Conservation (phyloP, 2,113 vertebrate genomes). For the Aptenodytes forsteri region DNA sequence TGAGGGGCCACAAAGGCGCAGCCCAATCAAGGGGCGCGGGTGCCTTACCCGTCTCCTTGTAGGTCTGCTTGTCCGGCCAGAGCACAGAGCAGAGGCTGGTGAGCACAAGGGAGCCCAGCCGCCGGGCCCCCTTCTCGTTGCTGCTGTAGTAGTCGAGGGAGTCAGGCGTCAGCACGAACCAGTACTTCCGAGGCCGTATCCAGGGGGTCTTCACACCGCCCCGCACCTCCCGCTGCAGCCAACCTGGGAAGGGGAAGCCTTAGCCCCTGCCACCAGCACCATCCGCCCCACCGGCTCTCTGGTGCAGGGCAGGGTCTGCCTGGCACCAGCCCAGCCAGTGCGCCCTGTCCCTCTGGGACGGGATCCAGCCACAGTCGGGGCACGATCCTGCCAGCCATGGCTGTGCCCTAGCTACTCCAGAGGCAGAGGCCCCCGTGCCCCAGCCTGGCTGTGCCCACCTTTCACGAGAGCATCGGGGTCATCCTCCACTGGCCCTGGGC, state of each 20-base stretch:
- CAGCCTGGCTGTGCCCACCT: constrained; percentile 72
- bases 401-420: fast-evolving
- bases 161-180: constrained; percentile 92
- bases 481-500: constrained; percentile 79
- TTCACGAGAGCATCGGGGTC: constrained; percentile 86
- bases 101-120: constrained; percentile 90
- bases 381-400: background rate
- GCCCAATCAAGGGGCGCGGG: fast-evolving
- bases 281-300: fast-evolving
- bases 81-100: constrained; percentile 93
- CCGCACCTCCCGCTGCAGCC: constrained; percentile 89
- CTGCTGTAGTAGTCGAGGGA: constrained; percentile 93
- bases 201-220: constrained; percentile 80
- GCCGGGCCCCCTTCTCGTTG: constrained; percentile 83
- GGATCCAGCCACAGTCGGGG: background rate
- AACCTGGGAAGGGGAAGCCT: constrained; percentile 76
- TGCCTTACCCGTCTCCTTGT: constrained; percentile 89
- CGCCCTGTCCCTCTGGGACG: background rate
- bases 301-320: background rate
- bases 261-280: fast-evolving
- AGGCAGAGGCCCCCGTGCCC: background rate
- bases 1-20: fast-evolving
- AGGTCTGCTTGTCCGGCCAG: constrained; percentile 92
- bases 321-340: background rate
- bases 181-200: constrained; percentile 90